Percentiles rank a stretch among this genome's conserved stretches.
These are phyloP conservation scores for Ammodytes dubius DNA, from an alignment of 2,113 vertebrate species.

Conservation along the genomic window DNA sequence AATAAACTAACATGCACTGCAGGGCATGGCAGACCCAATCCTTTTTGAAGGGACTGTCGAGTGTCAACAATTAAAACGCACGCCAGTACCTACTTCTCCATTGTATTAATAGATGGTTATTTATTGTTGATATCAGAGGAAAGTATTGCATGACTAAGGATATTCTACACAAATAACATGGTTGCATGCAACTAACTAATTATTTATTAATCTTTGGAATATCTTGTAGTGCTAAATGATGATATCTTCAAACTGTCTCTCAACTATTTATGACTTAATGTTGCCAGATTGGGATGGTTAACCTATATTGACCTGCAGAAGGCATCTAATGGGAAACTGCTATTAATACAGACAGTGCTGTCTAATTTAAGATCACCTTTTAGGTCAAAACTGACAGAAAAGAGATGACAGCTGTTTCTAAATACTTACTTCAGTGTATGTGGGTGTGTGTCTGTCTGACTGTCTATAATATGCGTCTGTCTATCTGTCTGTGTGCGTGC, in stretches of 20 bases:
- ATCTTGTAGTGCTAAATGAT: no score
- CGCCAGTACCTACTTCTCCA: not conserved
- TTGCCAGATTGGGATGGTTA: no score
- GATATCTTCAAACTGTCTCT: no score
- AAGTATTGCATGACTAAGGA: not conserved
- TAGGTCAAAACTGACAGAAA: conserved; percentile 13
- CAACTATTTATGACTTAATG: no score
- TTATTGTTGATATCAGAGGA: no score
- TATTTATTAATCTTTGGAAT: not conserved
- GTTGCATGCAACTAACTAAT: not conserved
- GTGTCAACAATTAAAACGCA: not conserved
- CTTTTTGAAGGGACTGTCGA: not conserved
- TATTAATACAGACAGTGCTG: not conserved
- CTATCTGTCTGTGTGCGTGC: not conserved
- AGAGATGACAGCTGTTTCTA: conserved; percentile 32
- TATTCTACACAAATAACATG: not conserved
- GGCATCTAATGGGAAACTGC: not conserved
- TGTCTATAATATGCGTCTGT: not conserved
- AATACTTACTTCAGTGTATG: not conserved
- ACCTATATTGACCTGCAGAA: not conserved
- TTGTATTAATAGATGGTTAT: no score
- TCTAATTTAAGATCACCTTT: conserved; percentile 21
- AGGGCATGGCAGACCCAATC: not conserved
- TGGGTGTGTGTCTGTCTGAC: not conserved
- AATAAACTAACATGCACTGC: not conserved